Evolutionary conservation across 2,888 invertebrate genomes (phyloP), one percentile per base, ranked within the genome.

Genomic region (Boloria euphrosyne): DNA sequence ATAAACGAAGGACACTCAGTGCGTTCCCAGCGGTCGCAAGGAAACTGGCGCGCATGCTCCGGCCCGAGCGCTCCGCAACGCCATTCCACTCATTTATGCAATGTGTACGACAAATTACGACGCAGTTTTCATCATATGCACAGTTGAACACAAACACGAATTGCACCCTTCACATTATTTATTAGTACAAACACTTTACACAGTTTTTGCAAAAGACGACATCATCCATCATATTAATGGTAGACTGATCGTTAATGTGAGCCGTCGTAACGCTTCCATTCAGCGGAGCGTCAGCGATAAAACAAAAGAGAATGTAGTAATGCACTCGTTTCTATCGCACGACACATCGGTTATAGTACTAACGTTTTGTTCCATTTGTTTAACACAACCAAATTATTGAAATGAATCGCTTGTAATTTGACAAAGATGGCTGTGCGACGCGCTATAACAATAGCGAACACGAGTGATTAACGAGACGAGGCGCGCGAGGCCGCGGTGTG

Each of bases 401-500:
- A 89, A 87, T 87, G 85, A 87, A 85, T 90, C 83, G 84, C 78
- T 75, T 81, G 81, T 91, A 90, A 90, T 90, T 91, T 89, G 90
- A 92, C 90, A 90, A 92, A 91, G 90, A 92, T 92, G 91, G 91
- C 90, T 89, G 90, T 88, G 86, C 88, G 84, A 84, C 85, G 89
- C 88, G 85, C 84, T 87, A 85, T 87, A 89, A 90, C 91, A 91
- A 90, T 90, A 91, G 90, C 88, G 87, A 87, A 87, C 87, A 87
- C 88, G 90, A 88, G 88, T 90, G 90, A 90, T 90, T 92, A 90
- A 90, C 89, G 90, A 91, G 91, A 90, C 90, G 90, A 90, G 90
- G 88, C 79, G 79, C 90, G 90, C 90, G 90, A 90, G 90, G 92
- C 91, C 92, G 91, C 92, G 91, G 92, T 92, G 92, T 92, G 92